Percentiles rank a stretch among this genome's conserved stretches.
Conservation (phyloP, 53 echinoderm and acorn worm genomes). For the Mesocentrotus franciscanus region DNA sequence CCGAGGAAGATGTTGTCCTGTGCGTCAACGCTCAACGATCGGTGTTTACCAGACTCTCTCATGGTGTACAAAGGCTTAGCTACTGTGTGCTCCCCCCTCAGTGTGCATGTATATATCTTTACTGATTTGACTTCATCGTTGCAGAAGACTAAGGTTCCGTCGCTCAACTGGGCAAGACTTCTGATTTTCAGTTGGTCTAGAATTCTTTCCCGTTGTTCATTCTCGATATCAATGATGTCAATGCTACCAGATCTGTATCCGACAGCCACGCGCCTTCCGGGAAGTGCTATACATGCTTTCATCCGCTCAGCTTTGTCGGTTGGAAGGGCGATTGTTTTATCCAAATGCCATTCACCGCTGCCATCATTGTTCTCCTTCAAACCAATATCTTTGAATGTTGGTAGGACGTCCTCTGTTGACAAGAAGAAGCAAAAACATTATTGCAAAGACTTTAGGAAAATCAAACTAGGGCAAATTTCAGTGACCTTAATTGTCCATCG, state of each 20-base stretch:
- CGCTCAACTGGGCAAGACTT: background rate
- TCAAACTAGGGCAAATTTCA: too few species aligned
- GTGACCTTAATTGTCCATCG: too few species aligned
- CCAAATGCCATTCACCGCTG: background rate
- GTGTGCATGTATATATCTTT: background rate
- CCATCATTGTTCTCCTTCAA: background rate
- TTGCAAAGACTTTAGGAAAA: too few species aligned
- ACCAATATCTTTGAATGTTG: background rate
- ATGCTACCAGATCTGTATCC: constrained; percentile 5
- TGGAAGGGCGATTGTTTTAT: background rate
- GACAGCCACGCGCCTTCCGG: background rate
- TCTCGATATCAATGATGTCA: background rate
- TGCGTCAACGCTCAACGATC: background rate
- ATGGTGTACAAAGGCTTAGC: background rate
- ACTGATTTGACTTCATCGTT: background rate
- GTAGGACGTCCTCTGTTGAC: background rate
- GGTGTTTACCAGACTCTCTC: background rate
- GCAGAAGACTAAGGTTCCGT: background rate
- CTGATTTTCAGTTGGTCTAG: background rate
- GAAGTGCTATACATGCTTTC: background rate
- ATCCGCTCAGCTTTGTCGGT: background rate
- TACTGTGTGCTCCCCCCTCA: background rate
- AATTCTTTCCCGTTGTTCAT: background rate
- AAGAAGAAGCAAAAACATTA: background rate
- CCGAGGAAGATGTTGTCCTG: background rate